These are phyloP conservation scores for Hydrolagus affinis DNA, from an alignment of 2,113 vertebrate species.

Conservation along the genomic window DNA sequence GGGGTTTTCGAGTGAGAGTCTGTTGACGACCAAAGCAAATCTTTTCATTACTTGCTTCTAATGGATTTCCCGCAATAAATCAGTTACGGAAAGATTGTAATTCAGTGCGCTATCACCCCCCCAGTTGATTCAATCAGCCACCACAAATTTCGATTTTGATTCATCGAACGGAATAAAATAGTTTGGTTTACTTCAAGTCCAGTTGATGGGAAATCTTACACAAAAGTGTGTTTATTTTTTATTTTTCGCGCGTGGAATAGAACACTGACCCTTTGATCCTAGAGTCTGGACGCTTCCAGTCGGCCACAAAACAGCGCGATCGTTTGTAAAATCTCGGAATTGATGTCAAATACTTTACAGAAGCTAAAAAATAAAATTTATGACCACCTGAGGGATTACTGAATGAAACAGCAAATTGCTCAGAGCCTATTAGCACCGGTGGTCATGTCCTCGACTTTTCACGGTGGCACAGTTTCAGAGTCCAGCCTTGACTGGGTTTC, in stretches of 20 bases:
- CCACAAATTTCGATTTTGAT: not conserved
- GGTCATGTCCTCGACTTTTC: not conserved
- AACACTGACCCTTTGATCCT: not conserved
- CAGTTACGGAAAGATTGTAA: too few relatives aligned
- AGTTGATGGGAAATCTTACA: not conserved
- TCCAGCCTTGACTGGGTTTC: not conserved
- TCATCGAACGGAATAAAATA: not conserved
- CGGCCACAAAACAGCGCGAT: not conserved
- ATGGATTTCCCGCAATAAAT: too few relatives aligned
- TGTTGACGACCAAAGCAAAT: too few relatives aligned
- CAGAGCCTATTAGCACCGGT: not conserved
- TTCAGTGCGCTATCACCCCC: too few relatives aligned
- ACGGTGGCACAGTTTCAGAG: not conserved
- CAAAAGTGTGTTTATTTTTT: not conserved
- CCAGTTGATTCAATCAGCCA: too few relatives aligned
- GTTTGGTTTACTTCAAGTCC: not conserved
- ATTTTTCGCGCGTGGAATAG: not conserved
- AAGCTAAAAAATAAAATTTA: not conserved
- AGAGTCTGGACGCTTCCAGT: too few relatives aligned
- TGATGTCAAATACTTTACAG: not conserved
- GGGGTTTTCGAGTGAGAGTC: too few relatives aligned
- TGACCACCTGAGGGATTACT: not conserved
- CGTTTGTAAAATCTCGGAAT: too few relatives aligned
- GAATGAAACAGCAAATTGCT: not conserved
- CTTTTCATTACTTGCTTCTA: too few relatives aligned